These are phyloP conservation scores for Saccostrea cuccullata DNA, from an alignment of 1,140 invertebrate genomes.

Conservation along the genomic window DNA sequence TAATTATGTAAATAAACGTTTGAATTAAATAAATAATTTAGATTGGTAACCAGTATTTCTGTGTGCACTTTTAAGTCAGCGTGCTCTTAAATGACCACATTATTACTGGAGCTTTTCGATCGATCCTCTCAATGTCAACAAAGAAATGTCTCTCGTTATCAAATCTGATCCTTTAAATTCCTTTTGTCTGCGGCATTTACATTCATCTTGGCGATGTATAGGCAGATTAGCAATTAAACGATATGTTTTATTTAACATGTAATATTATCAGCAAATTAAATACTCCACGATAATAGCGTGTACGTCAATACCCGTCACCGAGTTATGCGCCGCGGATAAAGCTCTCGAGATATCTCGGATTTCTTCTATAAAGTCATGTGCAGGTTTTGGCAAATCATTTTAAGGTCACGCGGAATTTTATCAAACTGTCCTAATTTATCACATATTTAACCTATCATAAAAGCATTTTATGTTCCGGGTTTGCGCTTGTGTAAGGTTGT, in stretches of 20 bases:
- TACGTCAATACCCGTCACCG: background rate
- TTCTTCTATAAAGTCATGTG: background rate
- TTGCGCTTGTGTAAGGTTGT: background rate
- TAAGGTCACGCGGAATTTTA: background rate
- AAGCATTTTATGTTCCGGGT: conserved; percentile 21
- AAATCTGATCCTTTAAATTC: background rate
- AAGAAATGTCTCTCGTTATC: background rate
- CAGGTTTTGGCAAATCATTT: background rate
- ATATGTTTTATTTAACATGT: conserved; percentile 22
- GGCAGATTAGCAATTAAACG: conserved; percentile 13
- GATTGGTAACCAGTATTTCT: background rate
- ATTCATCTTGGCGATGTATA: background rate
- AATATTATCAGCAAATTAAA: conserved; percentile 30
- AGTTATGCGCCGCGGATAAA: background rate
- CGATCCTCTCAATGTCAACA: background rate
- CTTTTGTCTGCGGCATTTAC: background rate
- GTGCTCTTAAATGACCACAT: background rate
- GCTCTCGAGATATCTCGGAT: background rate
- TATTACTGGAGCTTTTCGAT: background rate
- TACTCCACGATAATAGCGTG: background rate
- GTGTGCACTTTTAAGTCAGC: background rate
- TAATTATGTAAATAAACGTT: too few species aligned
- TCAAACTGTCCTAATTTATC: background rate
- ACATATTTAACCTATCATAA: background rate
- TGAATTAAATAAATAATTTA: background rate